Conservation (phyloP, 2,113 vertebrate genomes). For the Prolemur simus region DNA sequence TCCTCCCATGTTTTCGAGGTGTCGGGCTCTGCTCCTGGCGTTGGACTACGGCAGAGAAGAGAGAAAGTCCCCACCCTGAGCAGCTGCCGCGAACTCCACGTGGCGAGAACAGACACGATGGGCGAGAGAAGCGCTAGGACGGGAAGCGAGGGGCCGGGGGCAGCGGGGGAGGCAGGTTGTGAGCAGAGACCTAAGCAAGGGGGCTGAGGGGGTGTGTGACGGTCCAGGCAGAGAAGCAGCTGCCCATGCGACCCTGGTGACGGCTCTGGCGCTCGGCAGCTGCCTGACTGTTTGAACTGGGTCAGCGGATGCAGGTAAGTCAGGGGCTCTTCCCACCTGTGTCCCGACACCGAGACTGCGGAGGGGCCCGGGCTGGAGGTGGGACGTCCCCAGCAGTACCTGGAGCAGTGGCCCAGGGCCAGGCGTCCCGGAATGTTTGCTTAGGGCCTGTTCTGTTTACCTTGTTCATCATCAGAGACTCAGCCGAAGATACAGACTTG, state of each 20-base stretch:
- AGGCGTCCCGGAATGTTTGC: background rate
- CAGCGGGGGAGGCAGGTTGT: too few species aligned
- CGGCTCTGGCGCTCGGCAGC: rapidly evolving
- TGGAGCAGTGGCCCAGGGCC: background rate
- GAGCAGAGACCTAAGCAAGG: background rate
- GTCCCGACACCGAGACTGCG: background rate
- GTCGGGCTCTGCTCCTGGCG: background rate
- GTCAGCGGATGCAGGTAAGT: background rate
- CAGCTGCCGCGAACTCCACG: rapidly evolving
- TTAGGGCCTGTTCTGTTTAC: background rate
- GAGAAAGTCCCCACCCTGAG: background rate
- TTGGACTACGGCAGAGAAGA: background rate
- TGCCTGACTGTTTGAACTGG: background rate
- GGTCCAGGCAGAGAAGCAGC: background rate
- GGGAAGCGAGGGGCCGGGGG: rapidly evolving
- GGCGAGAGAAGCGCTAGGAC: background rate
- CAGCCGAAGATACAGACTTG: background rate
- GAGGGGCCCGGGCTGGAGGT: background rate
- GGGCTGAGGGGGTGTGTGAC: background rate
- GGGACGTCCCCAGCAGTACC: background rate
- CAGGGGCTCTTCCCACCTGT: background rate
- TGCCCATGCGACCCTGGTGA: rapidly evolving
- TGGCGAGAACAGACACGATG: background rate
- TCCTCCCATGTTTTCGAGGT: background rate
- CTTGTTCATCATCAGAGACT: background rate